Evolutionary conservation across 1,140 invertebrate genomes (phyloP), one percentile per base, ranked within the genome.

Genomic region (Lepidurus couesii): DNA sequence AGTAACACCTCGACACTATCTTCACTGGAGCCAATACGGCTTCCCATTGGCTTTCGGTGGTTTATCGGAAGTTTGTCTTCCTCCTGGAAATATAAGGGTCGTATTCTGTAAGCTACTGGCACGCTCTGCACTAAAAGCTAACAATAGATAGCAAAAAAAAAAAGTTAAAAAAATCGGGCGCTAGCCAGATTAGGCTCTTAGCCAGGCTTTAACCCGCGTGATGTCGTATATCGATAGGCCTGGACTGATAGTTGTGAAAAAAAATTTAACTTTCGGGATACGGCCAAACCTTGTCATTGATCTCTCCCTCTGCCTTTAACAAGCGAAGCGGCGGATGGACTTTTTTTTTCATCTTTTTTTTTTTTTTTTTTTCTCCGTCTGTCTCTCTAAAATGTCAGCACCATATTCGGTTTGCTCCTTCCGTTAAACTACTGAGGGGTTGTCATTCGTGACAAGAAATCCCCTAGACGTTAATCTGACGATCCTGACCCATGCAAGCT

Each of bases 151-250:
- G 13, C 1, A 21, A 65, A 65, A 65, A 65, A 65, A 21, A 47
- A 10, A 47, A 1, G 0, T 24, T 24, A 1, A 24, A 65, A 65
- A 11, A 16, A n/a, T 65, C 45, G 10, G 10, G 53, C n/a, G 16
- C 13, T 9, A 13, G 53, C 13, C 13, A 65, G 53, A 16, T 65
- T 65, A 65, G 53, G 53, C 53, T 65, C 53, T 65, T 65, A 16
- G 53, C 53, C 53, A 65, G 53, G 21, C 53, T 65, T 65, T 65
- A 65, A 21, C 53, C 53, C 53, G 53, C n/a, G 13, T 16, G 53
- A 65, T 65, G 53, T 65, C 53, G 53, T 13, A 65, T 21, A 16
- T 21, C 21, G 53, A 65, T 65, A 65, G 53, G 53, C 53, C 53
- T 65, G 21, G 53, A 1, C n/a, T n/a, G n/a, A n/a, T n/a, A 65